These are phyloP conservation scores for Amphiprion ocellaris DNA, from an alignment of 2,113 vertebrate species.

Conservation along the genomic window DNA sequence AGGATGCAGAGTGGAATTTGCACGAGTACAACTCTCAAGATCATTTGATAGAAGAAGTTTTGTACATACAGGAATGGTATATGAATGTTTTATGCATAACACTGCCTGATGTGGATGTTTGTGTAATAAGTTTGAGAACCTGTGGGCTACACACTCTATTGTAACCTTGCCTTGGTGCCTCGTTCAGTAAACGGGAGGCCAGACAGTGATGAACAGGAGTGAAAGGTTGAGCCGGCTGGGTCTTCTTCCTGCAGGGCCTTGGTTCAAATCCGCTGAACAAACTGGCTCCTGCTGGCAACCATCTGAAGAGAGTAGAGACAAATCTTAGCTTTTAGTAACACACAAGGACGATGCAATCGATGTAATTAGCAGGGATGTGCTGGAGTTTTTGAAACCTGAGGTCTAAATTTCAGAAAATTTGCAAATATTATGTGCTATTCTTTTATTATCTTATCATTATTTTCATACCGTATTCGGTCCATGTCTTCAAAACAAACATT, in stretches of 20 bases:
- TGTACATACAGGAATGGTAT: not conserved
- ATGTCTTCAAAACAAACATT: too few species aligned
- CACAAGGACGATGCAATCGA: too few species aligned
- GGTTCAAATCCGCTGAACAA: not conserved
- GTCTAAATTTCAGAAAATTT: too few species aligned
- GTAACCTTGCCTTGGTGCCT: constrained; percentile 72
- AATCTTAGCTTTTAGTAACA: too few species aligned
- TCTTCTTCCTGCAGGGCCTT: constrained; percentile 39
- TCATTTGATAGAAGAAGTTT: not conserved
- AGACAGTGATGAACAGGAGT: constrained; percentile 73
- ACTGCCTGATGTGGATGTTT: too few species aligned
- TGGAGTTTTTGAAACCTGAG: too few species aligned
- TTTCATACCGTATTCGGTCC: too few species aligned
- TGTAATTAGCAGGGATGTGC: too few species aligned
- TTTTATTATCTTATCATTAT: too few species aligned
- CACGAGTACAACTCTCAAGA: not conserved
- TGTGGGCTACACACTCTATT: not conserved
- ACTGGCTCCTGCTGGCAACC: constrained; percentile 26
- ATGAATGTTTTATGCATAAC: not conserved
- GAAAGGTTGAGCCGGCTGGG: constrained; percentile 65
- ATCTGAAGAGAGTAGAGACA: constrained; percentile 22
- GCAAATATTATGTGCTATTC: too few species aligned
- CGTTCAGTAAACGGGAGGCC: constrained; percentile 49
- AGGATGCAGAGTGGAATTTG: not conserved
- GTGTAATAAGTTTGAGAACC: too few species aligned